phyloP scores from a whole-genome alignment of 2,888 invertebrate genomes.

The Mellilla xanthometata region DNA sequence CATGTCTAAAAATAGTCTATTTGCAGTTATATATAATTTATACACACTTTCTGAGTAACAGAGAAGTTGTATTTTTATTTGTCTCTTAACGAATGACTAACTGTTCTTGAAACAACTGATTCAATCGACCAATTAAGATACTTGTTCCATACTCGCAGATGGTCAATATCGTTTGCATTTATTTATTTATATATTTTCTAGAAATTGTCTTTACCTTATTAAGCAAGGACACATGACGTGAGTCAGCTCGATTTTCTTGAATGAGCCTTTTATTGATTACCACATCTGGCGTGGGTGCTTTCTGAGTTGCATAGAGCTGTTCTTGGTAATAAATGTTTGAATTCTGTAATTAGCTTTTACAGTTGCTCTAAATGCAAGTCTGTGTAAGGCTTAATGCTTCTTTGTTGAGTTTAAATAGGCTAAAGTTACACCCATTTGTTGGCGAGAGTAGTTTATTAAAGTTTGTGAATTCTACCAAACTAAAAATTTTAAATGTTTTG shows the following conservation, averaged over 20 bases:
- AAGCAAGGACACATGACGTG: slow-evolving; percentile 25
- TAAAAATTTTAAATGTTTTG: too few species aligned
- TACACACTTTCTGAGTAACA: too few species aligned
- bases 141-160: background rate
- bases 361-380: background rate
- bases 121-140: background rate
- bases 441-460: background rate
- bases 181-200: slow-evolving; percentile 9
- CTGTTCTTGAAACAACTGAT: background rate
- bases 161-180: background rate
- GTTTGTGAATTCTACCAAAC: too few species aligned
- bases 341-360: slow-evolving; percentile 9
- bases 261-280: slow-evolving; percentile 32
- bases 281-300: slow-evolving; percentile 37
- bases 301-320: slow-evolving; percentile 27
- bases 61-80: too few species aligned
- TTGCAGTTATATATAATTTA: too few species aligned
- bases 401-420: background rate
- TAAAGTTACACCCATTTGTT: background rate
- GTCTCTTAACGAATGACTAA: background rate
- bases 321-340: slow-evolving; percentile 9
- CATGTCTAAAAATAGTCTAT: too few species aligned
- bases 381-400: background rate
- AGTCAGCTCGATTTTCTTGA: slow-evolving; percentile 36
- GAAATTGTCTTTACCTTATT: slow-evolving; percentile 15